Percentiles rank a stretch among this genome's conserved stretches.
Conservation (phyloP, 2,113 vertebrate species). For the Perca fluviatilis region DNA sequence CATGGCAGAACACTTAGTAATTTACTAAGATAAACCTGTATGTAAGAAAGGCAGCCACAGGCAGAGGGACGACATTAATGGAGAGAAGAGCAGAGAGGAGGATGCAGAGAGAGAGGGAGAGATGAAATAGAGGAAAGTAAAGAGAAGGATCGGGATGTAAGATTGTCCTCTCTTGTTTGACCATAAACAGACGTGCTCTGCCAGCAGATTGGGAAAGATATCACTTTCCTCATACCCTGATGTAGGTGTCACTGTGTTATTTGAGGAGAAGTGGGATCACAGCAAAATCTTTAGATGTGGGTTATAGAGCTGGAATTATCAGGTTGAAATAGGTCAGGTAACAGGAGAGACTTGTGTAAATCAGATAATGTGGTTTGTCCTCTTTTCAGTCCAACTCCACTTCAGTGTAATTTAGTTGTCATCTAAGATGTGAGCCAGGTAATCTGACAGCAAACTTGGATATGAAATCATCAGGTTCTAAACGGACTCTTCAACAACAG, state of each 20-base stretch:
- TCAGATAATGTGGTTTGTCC: neutral
- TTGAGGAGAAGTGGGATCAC: neutral
- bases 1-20: constrained; percentile 6
- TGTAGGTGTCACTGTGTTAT: constrained; percentile 3
- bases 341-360: neutral
- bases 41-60: constrained; percentile 4
- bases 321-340: constrained; percentile 1
- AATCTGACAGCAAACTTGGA: neutral
- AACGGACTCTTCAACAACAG: neutral
- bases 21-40: constrained; percentile 12
- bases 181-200: constrained; percentile 30
- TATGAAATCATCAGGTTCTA: neutral
- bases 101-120: neutral
- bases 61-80: neutral
- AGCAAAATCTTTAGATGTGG: neutral
- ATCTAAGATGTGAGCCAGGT: neutral
- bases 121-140: constrained; percentile 22
- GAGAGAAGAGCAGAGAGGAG: neutral
- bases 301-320: neutral
- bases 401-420: neutral
- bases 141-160: constrained; percentile 20
- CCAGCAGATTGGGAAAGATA: constrained; percentile 27
- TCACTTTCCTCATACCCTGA: constrained; percentile 12
- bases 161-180: constrained; percentile 24
- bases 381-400: neutral